A percentile compares a stretch with the other conserved stretches of the same genome.
These are phyloP conservation scores for Steatornis caripensis DNA, from an alignment of 2,113 vertebrate species.

Conservation along the genomic window DNA sequence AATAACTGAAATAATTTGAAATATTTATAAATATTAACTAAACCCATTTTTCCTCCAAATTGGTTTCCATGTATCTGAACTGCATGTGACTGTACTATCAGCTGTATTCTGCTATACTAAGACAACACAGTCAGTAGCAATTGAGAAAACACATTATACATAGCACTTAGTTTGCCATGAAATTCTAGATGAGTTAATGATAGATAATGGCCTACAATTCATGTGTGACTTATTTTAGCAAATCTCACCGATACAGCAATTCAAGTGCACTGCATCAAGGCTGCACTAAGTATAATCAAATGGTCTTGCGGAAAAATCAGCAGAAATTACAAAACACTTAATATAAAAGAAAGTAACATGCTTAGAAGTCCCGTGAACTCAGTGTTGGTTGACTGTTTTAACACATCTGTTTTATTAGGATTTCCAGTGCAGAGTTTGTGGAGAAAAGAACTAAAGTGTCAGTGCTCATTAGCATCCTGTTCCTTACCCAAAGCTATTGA, in stretches of 20 bases:
- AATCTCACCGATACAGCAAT: conserved; percentile 7
- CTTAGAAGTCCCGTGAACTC: not conserved
- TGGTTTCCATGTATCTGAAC: not conserved
- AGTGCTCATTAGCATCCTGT: not conserved
- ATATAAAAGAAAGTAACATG: not conserved
- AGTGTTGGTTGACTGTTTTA: not conserved
- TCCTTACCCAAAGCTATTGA: not conserved
- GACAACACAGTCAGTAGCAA: not conserved
- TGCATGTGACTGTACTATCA: not conserved
- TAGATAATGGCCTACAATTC: conserved; percentile 28
- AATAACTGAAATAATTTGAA: not conserved
- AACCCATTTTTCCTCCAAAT: not conserved
- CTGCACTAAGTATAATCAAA: not conserved
- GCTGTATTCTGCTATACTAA: not conserved
- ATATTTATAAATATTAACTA: not conserved
- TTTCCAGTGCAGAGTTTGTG: not conserved
- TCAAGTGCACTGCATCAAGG: not conserved
- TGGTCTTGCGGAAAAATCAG: not conserved
- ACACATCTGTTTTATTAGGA: not conserved
- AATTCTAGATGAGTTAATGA: conserved; percentile 41
- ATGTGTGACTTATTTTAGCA: conserved; percentile 23
- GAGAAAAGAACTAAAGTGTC: not conserved
- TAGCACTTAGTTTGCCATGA: not conserved
- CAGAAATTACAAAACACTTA: not conserved
- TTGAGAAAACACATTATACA: conserved; percentile 4